A percentile compares a stretch with the other conserved stretches of the same genome.
phyloP scores from a whole-genome alignment of 1,140 invertebrate genomes.

The Drosophila micromelanica region DNA sequence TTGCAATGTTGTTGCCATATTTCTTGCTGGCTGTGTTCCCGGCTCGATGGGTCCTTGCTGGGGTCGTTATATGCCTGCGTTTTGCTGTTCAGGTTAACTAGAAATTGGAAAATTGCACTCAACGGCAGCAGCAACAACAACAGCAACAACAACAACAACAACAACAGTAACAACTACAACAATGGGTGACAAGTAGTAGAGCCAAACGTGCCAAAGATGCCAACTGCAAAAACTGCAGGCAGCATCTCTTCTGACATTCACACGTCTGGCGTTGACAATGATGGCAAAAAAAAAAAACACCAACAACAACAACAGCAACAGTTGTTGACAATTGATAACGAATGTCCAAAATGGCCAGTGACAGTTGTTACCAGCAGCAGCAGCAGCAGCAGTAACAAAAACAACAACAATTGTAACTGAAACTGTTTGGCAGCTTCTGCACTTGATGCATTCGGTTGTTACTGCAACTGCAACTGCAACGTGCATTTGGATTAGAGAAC shows the following conservation, averaged over 20 bases:
- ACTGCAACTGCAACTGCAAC: constrained; percentile 20
- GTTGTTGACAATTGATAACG: constrained; percentile 69
- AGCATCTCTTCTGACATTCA: constrained; percentile 59
- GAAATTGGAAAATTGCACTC: constrained; percentile 78
- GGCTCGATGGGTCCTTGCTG: not conserved
- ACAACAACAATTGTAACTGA: constrained; percentile 36
- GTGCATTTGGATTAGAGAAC: constrained; percentile 25
- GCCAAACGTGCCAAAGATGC: constrained; percentile 67
- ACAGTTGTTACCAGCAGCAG: constrained; percentile 32
- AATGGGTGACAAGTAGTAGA: constrained; percentile 24
- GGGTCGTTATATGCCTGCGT: constrained; percentile 31
- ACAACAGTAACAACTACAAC: too few relatives aligned
- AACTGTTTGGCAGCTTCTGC: constrained; percentile 18
- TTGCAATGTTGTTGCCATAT: constrained; percentile 68
- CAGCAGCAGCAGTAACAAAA: too few relatives aligned
- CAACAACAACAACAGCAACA: constrained; percentile 17
- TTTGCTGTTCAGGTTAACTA: constrained; percentile 66
- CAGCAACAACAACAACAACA: too few relatives aligned
- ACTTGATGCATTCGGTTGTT: not conserved
- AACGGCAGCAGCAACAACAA: constrained; percentile 15
- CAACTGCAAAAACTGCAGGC: constrained; percentile 26
- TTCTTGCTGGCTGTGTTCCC: constrained; percentile 43
- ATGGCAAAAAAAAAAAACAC: constrained; percentile 38
- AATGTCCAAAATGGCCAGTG: constrained; percentile 61
- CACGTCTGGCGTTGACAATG: constrained; percentile 57